Percentiles rank a stretch among this genome's conserved stretches.
These are phyloP conservation scores for Oncorhynchus keta DNA, from an alignment of 2,113 vertebrate genomes.

Conservation along the genomic window DNA sequence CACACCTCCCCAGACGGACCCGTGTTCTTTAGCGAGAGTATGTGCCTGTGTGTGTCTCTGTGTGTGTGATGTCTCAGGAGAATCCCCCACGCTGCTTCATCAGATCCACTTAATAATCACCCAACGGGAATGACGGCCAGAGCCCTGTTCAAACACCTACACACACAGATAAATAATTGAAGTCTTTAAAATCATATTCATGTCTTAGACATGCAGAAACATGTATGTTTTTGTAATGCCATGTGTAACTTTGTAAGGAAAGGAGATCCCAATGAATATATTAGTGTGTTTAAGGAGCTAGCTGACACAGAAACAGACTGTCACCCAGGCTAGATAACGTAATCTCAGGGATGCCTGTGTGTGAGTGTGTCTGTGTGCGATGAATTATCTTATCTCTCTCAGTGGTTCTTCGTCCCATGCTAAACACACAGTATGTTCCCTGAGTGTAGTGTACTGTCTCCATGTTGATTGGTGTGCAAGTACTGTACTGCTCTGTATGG, in stretches of 20 bases:
- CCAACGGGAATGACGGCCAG: slow-evolving; percentile 13
- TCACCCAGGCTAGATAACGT: too few species aligned
- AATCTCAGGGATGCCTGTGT: background rate
- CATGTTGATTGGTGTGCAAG: too few species aligned
- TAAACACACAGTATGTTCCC: too few species aligned
- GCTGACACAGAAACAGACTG: too few species aligned
- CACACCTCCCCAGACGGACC: slow-evolving; percentile 25
- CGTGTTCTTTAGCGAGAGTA: background rate
- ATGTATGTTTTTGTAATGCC: background rate
- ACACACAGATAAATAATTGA: too few species aligned
- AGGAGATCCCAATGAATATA: too few species aligned
- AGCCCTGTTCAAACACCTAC: background rate
- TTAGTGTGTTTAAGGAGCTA: too few species aligned
- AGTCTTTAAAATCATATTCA: background rate
- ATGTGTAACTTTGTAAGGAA: too few species aligned
- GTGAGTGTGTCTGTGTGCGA: slow-evolving; percentile 5
- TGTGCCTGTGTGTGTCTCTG: slow-evolving; percentile 5
- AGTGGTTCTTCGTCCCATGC: too few species aligned
- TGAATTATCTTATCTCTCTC: too few species aligned
- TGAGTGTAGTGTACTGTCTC: too few species aligned
- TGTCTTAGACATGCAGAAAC: background rate
- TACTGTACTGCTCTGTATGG: too few species aligned
- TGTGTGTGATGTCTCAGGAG: slow-evolving; percentile 25
- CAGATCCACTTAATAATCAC: slow-evolving; percentile 48
- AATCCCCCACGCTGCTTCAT: slow-evolving; percentile 35